phyloP scores from a whole-genome alignment of 2,888 invertebrate species.

The Onchidella celtica region DNA sequence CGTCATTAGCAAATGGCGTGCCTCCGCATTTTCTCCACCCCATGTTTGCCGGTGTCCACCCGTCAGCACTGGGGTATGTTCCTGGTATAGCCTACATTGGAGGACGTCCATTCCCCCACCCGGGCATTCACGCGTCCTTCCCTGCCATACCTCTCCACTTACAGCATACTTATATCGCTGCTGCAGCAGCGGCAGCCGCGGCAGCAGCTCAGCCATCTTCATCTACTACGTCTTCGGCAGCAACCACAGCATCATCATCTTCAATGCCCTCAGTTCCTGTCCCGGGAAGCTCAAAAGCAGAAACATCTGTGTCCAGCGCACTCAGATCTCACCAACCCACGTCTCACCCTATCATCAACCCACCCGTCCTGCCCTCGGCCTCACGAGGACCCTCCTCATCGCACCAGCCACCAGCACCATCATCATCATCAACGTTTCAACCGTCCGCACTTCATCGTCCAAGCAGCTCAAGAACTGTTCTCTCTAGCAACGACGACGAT shows the following conservation, averaged over 20 bases:
- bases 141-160: slow-evolving; percentile 33
- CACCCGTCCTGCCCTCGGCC: background rate
- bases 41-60: slow-evolving; percentile 36
- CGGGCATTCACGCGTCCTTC: slow-evolving; percentile 43
- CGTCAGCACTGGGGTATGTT: slow-evolving; percentile 47
- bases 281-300: background rate
- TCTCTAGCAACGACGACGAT: background rate
- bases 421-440: background rate
- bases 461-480: slow-evolving; percentile 18
- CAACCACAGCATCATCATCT: background rate
- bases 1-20: background rate
- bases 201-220: background rate
- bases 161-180: slow-evolving; percentile 33
- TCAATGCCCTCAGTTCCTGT: slow-evolving; percentile 2
- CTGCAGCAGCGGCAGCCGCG: slow-evolving; percentile 30
- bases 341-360: background rate
- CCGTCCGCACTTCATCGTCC: slow-evolving; percentile 25
- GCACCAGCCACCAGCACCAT: background rate
- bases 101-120: slow-evolving; percentile 27
- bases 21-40: slow-evolving; percentile 39
- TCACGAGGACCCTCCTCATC: background rate
- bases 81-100: slow-evolving; percentile 51
- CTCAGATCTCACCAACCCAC: background rate
- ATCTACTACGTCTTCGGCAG: slow-evolving; percentile 4
- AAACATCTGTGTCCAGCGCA: background rate